Evolutionary conservation across 2,113 vertebrate genomes (phyloP), one percentile per base, ranked within the genome.

Genomic region (Oxyruncus cristatus): DNA sequence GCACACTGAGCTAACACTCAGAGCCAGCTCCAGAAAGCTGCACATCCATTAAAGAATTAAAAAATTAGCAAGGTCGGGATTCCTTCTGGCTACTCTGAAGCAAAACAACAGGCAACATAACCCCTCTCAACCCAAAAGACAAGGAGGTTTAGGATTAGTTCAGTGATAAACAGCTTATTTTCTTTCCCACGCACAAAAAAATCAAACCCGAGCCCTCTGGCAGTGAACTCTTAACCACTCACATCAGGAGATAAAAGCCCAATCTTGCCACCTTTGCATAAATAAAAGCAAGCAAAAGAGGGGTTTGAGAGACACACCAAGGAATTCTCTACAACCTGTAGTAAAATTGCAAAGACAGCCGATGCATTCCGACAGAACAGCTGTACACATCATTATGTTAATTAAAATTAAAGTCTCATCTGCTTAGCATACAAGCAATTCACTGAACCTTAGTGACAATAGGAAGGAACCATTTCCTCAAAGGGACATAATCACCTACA

Each of bases 341-440:
- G 68, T 49, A 79, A 80, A 92, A 92, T 11, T n/a, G 90, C 55
- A 66, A 37, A 67, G 93, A 26, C 74, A 61, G 84, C 50, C 85
- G 46, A 61, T 33, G 66, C 78, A 16, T 59, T 86, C 89, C 85
- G 95, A 95, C 85, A 93, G 65, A 97, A 97, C 96, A 98, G 94
- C 96, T 97, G 95, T 95, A 95, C 47, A 35, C 92, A 96, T 84
- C 97, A 96, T 92, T 82, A 86, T 65, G 94, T 87, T 97, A 96
- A 98, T 97, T 97, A 97, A 96, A 98, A 97, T 96, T 96, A 96
- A 97, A 95, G 73, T 87, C 94, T 94, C 70, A 94, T 89, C 88
- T 77, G 67, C 90, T 91, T 72, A 82, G 82, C 79, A 96, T 61
- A 93, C 89, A 93, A 88, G 93, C 80, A 42, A 94, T 87, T 89